These are phyloP conservation scores for Acanthurus leucopareius DNA, from an alignment of 2,797 vertebrate species.

Conservation along the genomic window DNA sequence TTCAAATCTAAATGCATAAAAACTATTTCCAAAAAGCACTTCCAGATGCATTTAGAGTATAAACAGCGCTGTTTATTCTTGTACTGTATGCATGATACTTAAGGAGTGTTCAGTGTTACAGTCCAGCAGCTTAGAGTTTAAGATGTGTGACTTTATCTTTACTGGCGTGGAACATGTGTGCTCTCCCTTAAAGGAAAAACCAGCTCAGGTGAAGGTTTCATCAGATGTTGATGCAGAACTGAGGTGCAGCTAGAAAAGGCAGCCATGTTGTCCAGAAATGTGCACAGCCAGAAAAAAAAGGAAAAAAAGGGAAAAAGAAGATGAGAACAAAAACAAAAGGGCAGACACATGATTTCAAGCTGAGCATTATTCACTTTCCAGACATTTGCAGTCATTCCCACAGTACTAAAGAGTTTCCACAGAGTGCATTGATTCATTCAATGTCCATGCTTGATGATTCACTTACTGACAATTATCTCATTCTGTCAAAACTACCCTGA, in stretches of 20 bases:
- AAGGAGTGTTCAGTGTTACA: no score
- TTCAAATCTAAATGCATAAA: no score
- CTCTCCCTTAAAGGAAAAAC: not conserved
- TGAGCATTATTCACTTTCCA: constrained; percentile 12
- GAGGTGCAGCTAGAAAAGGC: not conserved
- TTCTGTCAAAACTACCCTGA: constrained; percentile 16
- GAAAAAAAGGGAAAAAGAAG: not conserved
- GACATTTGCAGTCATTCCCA: constrained; percentile 13
- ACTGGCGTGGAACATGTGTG: not conserved
- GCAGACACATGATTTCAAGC: constrained; percentile 1
- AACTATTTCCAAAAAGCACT: no score
- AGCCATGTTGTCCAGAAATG: not conserved
- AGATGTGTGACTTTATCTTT: not conserved
- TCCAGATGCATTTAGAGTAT: no score
- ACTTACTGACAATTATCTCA: not conserved
- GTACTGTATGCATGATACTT: no score
- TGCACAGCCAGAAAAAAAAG: no score
- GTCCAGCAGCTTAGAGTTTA: no score
- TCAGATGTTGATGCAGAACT: constrained; percentile 4
- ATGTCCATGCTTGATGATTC: not conserved
- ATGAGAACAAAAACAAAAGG: not conserved
- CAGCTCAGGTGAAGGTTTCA: not conserved
- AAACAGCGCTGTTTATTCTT: no score
- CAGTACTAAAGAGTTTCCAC: constrained; percentile 21
- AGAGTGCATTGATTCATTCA: constrained; percentile 3